phyloP scores from a whole-genome alignment of 1,140 invertebrate species.

The honey bee (Apis mellifera) region DNA sequence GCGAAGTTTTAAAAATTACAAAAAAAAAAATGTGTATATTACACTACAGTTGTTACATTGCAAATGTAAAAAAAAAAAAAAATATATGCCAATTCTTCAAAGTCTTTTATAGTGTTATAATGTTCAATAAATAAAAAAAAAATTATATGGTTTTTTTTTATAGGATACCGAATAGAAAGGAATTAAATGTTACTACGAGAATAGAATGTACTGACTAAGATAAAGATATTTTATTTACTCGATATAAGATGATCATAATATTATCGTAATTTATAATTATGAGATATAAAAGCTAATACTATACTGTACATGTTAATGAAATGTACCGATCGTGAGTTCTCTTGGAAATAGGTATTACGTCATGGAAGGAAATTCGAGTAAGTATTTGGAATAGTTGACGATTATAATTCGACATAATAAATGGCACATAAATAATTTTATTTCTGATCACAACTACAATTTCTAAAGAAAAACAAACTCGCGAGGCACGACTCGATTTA shows the following conservation, averaged over 20 bases:
- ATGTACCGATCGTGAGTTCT: constrained; percentile 18
- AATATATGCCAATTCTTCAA: not conserved
- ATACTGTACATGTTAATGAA: constrained; percentile 59
- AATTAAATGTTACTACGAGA: not conserved
- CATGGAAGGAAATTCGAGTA: constrained; percentile 54
- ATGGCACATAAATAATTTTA: constrained; percentile 75
- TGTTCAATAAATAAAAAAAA: not conserved
- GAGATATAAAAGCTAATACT: constrained; percentile 71
- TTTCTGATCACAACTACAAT: constrained; percentile 49
- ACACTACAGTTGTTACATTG: not conserved
- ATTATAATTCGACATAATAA: constrained; percentile 68
- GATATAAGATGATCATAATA: constrained; percentile 72
- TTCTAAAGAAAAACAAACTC: constrained; percentile 29
- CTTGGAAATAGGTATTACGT: constrained; percentile 36
- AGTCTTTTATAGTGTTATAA: not conserved
- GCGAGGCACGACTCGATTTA: constrained; percentile 9
- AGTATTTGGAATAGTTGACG: constrained; percentile 51
- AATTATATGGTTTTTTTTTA: not conserved
- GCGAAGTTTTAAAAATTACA: not conserved
- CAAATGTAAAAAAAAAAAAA: not conserved
- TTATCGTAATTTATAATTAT: constrained; percentile 68
- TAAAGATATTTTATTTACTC: constrained; percentile 71
- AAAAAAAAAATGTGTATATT: not conserved
- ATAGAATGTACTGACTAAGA: constrained; percentile 39
- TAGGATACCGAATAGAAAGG: not conserved